phyloP scores from a whole-genome alignment of 2,888 invertebrate genomes.

The Dascillus cervinus region DNA sequence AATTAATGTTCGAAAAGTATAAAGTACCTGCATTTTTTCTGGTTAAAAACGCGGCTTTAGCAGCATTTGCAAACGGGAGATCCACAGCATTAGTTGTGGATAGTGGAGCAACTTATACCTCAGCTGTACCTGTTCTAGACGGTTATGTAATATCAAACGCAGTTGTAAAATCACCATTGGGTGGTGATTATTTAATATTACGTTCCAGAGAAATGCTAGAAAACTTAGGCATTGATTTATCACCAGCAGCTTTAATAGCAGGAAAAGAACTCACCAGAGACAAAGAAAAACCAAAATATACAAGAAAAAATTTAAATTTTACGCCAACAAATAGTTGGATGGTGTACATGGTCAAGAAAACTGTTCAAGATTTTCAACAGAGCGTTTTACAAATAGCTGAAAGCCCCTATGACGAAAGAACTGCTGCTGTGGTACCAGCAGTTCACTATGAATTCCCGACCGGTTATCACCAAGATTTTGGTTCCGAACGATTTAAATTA shows the following conservation, averaged over 20 bases:
- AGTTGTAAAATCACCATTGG: conserved; percentile 91
- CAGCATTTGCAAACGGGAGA: conserved; percentile 95
- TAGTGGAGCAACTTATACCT: conserved; percentile 89
- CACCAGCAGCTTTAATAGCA: conserved; percentile 54
- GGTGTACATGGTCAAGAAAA: conserved; percentile 86
- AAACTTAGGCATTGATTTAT: conserved; percentile 49
- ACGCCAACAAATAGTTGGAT: conserved; percentile 88
- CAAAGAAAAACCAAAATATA: conserved; percentile 80
- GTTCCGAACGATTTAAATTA: conserved; percentile 85
- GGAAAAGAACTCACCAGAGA: conserved; percentile 88
- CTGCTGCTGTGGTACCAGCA: conserved; percentile 80
- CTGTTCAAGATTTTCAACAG: conserved; percentile 66
- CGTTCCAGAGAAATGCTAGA: conserved; percentile 54
- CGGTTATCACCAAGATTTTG: conserved; percentile 96
- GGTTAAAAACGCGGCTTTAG: conserved; percentile 94
- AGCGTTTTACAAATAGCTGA: conserved; percentile 77
- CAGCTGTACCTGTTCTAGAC: conserved; percentile 89
- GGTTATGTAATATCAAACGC: conserved; percentile 94
- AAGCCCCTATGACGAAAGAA: conserved; percentile 81
- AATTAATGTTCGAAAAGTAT: conserved; percentile 97
- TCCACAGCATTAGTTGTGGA: conserved; percentile 86
- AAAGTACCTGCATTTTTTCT: conserved; percentile 97
- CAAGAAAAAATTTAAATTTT: conserved; percentile 65
- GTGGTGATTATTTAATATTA: conserved; percentile 88
- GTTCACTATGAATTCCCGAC: conserved; percentile 96